Base-by-base conservation (phyloP, 2,113 vertebrate species). In the Oreocharis arfaki region DNA sequence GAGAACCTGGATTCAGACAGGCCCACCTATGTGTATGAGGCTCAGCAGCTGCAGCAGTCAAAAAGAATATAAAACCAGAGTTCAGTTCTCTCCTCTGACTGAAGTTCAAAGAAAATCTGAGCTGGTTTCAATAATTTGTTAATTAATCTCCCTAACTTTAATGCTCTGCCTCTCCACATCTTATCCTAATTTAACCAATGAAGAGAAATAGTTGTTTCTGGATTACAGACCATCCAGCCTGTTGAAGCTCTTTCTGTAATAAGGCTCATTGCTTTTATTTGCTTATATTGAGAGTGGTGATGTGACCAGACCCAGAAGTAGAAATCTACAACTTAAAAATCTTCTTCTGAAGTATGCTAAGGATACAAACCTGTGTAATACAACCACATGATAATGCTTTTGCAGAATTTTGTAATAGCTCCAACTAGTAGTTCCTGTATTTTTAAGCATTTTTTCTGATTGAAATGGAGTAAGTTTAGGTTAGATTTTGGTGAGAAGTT, bases 1-100 rank as follows among this genome's bases (percentile, higher is more conserved):
- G 21, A 76, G 20, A 23, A 86, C 30, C 21, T 12, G 65, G 32
- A 44, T 23, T 81, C 15, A 26, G 20, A 57, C 6, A 81, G 10
- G 0, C 3, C 11, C 28, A 44, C 6, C 3, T 32, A 15, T 3
- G 0, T 42, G 13, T 27, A 6, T 1, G 2, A 75, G 16, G 4
- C 6, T 82, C 32, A 30, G 17, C 2, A 3, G 8, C 17, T 84
- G 47, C n/a, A 81, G 17, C 17, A 53, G 20, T 37, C 49, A 50
- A 50, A 78, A 69, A 81, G 22, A 61, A 50, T 32, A 42, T 16
- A 59, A 78, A 85, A 35, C 9, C 9, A 6, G 47, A 79, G 57
- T 53, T 81, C 55, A 18, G 2, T 63, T 78, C 33, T 49, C 0
- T 75, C 11, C 8, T 71, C 53, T 35, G 27, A 75, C 35, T 42